Evolutionary conservation across 1,140 invertebrate species (phyloP).

Genomic region (Elysia chlorotica): DNA sequence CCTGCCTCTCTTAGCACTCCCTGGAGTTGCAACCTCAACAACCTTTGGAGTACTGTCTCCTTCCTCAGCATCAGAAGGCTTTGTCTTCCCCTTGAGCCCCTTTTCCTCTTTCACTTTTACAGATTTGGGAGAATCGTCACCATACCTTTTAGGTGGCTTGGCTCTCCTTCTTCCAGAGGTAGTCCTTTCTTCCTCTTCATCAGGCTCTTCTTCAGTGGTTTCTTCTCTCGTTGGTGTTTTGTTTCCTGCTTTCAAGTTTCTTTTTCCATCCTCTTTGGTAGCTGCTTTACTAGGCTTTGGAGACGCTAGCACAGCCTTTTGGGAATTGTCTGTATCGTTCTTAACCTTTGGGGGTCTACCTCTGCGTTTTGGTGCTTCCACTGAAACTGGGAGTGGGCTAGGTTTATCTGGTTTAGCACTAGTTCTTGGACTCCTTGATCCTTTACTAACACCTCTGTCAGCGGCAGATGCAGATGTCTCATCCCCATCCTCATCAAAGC

Average conservation of each 20-base stretch:
- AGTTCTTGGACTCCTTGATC: not conserved
- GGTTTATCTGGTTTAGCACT: too few species aligned
- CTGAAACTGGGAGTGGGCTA: too few species aligned
- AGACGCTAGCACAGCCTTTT: not conserved
- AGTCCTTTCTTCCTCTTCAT: constrained; percentile 8
- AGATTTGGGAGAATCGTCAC: constrained; percentile 22
- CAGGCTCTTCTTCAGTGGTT: constrained; percentile 15
- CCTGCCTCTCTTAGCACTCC: constrained; percentile 16
- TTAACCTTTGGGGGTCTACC: too few species aligned
- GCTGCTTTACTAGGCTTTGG: not conserved
- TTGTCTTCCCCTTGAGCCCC: not conserved
- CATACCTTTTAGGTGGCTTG: constrained; percentile 22
- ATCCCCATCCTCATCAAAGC: constrained; percentile 27
- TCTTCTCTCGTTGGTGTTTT: not conserved
- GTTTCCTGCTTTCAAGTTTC: constrained; percentile 9
- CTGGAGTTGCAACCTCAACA: constrained; percentile 8
- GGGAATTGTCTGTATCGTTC: not conserved
- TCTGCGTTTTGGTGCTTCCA: too few species aligned
- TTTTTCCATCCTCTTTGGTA: constrained; percentile 3
- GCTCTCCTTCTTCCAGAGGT: constrained; percentile 12
- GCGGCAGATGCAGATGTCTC: not conserved
- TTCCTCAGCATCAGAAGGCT: constrained; percentile 9
- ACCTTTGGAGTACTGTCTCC: too few species aligned
- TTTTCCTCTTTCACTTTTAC: constrained; percentile 23
- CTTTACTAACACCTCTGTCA: not conserved